Percentiles rank a stretch among this genome's conserved stretches.
Conservation (phyloP, 2,797 vertebrate species). For the Agapornis canus region DNA sequence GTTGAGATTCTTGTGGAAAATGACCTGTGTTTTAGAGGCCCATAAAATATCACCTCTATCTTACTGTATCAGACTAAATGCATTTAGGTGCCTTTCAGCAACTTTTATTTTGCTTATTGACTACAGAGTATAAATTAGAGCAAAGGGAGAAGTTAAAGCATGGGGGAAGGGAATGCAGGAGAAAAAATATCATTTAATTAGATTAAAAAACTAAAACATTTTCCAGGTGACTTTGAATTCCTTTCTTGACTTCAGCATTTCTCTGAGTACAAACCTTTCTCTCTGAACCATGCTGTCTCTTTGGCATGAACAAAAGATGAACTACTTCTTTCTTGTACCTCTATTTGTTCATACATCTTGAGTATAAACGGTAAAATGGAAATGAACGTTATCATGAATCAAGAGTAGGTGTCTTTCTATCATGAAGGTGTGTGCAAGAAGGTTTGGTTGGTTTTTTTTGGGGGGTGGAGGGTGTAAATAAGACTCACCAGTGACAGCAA, state of each 20-base stretch:
- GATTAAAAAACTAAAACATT: background rate
- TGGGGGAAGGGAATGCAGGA: rapidly evolving
- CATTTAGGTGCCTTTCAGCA: background rate
- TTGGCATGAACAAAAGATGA: background rate
- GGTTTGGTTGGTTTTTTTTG: rapidly evolving
- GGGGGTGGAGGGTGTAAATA: background rate
- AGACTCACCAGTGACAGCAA: background rate
- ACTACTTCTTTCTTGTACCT: background rate
- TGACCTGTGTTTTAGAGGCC: background rate
- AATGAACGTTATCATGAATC: background rate
- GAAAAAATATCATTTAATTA: background rate
- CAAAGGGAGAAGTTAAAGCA: background rate
- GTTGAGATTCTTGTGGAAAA: background rate
- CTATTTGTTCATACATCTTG: background rate
- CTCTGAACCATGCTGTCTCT: background rate
- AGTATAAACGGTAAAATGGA: background rate
- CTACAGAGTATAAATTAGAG: background rate
- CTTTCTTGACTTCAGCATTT: background rate
- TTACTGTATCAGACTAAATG: background rate
- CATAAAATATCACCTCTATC: background rate
- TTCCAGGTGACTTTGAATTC: background rate
- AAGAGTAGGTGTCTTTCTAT: background rate
- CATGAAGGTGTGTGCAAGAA: background rate
- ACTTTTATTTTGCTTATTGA: background rate
- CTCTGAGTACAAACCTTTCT: background rate